phyloP scores from a whole-genome alignment of 1,140 invertebrate species.

The Coboldia fuscipes region DNA sequence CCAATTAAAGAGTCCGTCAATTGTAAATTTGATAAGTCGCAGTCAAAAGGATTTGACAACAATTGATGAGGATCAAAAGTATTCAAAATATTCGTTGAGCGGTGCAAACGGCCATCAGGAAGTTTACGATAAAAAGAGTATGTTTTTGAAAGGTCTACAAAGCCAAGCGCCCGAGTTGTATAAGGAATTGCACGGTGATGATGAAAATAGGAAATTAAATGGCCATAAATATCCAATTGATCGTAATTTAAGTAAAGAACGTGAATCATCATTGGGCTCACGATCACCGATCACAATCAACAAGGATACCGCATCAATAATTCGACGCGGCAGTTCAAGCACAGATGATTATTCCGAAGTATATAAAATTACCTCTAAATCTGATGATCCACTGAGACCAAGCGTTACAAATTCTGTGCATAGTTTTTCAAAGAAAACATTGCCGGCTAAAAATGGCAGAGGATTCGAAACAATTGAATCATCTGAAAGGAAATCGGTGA shows the following conservation, averaged over 20 bases:
- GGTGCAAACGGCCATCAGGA: constrained; percentile 8
- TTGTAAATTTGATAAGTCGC: constrained; percentile 60
- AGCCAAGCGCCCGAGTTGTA: constrained; percentile 54
- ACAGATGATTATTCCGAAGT: constrained; percentile 48
- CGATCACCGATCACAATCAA: constrained; percentile 16
- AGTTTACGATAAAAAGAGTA: constrained; percentile 35
- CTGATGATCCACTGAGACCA: constrained; percentile 35
- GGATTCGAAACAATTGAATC: constrained; percentile 37
- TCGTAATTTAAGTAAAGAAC: background rate
- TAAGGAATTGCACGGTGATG: constrained; percentile 40
- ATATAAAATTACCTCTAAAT: constrained; percentile 8
- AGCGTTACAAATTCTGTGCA: constrained; percentile 42
- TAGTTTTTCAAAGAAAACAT: constrained; percentile 37
- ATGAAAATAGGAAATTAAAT: constrained; percentile 14
- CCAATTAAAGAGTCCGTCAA: constrained; percentile 57
- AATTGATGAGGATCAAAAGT: constrained; percentile 8
- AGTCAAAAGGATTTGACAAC: constrained; percentile 51
- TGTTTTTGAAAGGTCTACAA: constrained; percentile 45
- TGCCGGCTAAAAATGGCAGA: constrained; percentile 34
- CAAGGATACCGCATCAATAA: constrained; percentile 22
- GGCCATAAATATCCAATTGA: background rate
- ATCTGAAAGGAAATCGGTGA: constrained; percentile 40
- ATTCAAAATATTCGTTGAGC: background rate
- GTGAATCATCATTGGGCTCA: constrained; percentile 8
- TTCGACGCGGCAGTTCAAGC: constrained; percentile 31